A percentile compares a stretch with the other conserved stretches of the same genome.
Conservation (phyloP, 2,888 invertebrate genomes). For the Philaethria dido region DNA sequence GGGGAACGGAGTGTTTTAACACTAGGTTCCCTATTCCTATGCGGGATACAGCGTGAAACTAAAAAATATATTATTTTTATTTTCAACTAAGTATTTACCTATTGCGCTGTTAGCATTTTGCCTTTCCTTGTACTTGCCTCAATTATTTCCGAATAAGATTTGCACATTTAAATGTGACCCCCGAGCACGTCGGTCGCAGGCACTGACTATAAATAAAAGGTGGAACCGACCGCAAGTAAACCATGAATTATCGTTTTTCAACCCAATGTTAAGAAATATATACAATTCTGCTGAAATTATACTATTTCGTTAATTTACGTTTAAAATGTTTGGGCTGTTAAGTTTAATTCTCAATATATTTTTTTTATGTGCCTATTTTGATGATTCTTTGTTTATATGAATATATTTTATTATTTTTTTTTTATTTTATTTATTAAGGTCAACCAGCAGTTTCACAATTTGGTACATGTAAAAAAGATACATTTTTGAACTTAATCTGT, state of each 20-base stretch:
- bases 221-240: constrained; percentile 53
- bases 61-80: not conserved
- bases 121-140: constrained; percentile 19
- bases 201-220: constrained; percentile 60
- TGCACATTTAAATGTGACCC: constrained; percentile 39
- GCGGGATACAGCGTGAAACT: no score
- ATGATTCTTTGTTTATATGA: no score
- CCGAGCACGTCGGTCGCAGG: constrained; percentile 54
- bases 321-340: not conserved
- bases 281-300: constrained; percentile 21
- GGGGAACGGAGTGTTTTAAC: no score
- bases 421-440: no score
- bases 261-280: constrained; percentile 29
- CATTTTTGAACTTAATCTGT: no score
- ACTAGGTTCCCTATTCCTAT: no score
- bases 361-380: no score
- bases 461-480: no score
- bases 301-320: not conserved
- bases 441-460: no score
- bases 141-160: constrained; percentile 30
- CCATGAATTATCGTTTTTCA: constrained; percentile 53
- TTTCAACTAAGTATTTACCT: constrained; percentile 33
- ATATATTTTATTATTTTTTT: no score
- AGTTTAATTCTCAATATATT: no score
- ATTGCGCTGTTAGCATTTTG: constrained; percentile 41